Evolutionary conservation across 2,113 vertebrate species (phyloP).

Genomic region (human (Homo sapiens)): GRCh38 chrY:7444001-7444500

Average conservation of each 20-base stretch:
- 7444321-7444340: background rate
- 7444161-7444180: background rate
- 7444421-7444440: background rate
- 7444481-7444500: background rate
- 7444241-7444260: background rate
- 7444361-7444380: too few species aligned
- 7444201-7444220: background rate
- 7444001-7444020: background rate
- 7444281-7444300: background rate
- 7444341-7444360: background rate
- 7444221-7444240: background rate
- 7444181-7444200: background rate
- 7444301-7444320: background rate
- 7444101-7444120: background rate
- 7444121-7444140: accelerated
- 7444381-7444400: background rate
- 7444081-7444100: background rate
- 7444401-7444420: background rate
- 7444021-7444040: accelerated
- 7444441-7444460: background rate
- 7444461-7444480: background rate
- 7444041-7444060: accelerated
- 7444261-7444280: background rate
- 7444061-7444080: background rate
- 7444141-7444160: too few species aligned